Conservation (phyloP, 2,113 vertebrate genomes). For the Marcusenius ussheri region DNA sequence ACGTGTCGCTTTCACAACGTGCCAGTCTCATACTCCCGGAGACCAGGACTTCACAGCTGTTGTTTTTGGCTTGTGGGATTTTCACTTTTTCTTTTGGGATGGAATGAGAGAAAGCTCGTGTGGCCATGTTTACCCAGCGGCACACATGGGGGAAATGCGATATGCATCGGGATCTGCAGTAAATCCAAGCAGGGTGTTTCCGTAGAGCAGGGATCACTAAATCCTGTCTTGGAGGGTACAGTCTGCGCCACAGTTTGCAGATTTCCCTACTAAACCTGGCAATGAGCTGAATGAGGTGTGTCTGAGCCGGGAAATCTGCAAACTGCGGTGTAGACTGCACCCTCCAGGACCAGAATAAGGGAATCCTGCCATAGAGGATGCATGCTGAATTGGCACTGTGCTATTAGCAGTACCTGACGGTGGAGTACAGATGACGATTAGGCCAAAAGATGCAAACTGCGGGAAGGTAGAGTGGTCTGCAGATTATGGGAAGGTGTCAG, state of each 20-base stretch:
- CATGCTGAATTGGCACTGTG: neutral
- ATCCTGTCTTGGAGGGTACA: neutral
- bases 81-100: neutral
- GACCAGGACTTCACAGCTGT: neutral
- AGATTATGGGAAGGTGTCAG: neutral
- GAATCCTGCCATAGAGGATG: neutral
- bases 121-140: neutral
- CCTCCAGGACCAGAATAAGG: neutral
- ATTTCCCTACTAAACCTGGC: neutral
- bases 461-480: neutral
- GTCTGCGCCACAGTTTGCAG: neutral
- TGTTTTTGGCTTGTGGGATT: neutral
- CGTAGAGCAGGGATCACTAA: neutral
- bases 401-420: neutral
- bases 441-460: neutral
- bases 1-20: neutral
- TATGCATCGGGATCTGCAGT: neutral
- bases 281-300: neutral
- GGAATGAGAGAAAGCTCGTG: neutral
- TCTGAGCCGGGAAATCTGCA: neutral
- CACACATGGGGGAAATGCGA: neutral
- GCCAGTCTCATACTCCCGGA: neutral
- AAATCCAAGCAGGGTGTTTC: neutral
- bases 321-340: neutral
- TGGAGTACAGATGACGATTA: neutral